Evolutionary conservation across 2,113 vertebrate genomes (phyloP).

Genomic region (Ophiodon elongatus): DNA sequence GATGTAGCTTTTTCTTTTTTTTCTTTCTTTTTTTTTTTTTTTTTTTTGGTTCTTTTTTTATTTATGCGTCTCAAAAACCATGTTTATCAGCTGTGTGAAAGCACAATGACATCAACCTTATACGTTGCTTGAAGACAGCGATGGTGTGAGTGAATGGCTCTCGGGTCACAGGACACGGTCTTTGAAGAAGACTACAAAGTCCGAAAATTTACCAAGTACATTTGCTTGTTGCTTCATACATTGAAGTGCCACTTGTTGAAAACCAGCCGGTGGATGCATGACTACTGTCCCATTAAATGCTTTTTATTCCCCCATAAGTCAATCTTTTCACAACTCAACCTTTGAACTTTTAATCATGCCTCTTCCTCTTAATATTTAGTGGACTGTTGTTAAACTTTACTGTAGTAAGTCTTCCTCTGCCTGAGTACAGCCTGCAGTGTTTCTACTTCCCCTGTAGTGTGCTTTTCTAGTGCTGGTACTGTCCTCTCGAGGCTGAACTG

Average conservation of each 20-base stretch:
- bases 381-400: constrained; percentile 86
- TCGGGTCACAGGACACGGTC: constrained; percentile 44
- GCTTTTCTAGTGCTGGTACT: constrained; percentile 81
- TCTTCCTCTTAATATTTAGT: constrained; percentile 80
- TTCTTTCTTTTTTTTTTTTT: constrained; percentile 47
- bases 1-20: constrained; percentile 70
- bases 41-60: constrained; percentile 33
- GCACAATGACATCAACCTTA: constrained; percentile 76
- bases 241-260: constrained; percentile 53
- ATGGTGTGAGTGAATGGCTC: constrained; percentile 58
- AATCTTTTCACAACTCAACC: constrained; percentile 60
- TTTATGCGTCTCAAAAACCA: constrained; percentile 65
- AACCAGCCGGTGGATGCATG: constrained; percentile 76
- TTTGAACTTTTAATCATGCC: constrained; percentile 76
- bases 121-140: constrained; percentile 51
- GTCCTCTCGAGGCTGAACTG: constrained; percentile 74
- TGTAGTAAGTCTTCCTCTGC: constrained; percentile 87
- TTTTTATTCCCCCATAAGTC: constrained; percentile 49
- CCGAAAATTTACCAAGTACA: constrained; percentile 47
- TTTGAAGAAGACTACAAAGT: constrained; percentile 25
- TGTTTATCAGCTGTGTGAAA: constrained; percentile 73
- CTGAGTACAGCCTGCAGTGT: constrained; percentile 79
- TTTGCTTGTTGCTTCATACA: constrained; percentile 57
- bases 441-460: constrained; percentile 70
- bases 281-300: constrained; percentile 76